Conservation (phyloP, 2,888 invertebrate species). For the Limnephilus marmoratus region DNA sequence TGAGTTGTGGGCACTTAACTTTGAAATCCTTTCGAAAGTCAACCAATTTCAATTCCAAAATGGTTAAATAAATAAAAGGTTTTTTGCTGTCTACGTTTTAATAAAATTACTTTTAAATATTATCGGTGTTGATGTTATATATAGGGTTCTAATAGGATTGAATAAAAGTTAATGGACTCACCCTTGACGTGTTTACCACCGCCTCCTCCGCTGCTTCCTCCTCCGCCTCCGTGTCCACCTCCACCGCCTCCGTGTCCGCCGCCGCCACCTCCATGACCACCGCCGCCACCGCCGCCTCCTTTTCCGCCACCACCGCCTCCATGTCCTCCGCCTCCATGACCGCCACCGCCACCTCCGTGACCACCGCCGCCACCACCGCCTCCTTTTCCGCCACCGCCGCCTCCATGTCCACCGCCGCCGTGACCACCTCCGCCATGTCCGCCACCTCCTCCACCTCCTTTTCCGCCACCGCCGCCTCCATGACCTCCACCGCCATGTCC, state of each 20-base stretch:
- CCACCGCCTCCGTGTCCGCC: conserved; percentile 49
- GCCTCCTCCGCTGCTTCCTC: conserved; percentile 45
- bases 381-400: conserved; percentile 55
- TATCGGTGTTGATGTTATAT: not conserved
- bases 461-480: conserved; percentile 38
- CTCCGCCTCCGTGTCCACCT: conserved; percentile 51
- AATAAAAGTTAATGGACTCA: not conserved
- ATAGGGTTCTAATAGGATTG: not conserved
- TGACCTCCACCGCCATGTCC: conserved; percentile 10
- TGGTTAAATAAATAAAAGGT: not conserved
- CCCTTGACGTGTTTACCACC: conserved; percentile 58
- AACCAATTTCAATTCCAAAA: not conserved
- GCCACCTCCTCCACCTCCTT: conserved; percentile 45
- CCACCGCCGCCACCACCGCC: conserved; percentile 56
- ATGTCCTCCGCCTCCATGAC: conserved; percentile 48
- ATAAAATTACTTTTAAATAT: not conserved
- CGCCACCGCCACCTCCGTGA: conserved; percentile 44
- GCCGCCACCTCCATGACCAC: conserved; percentile 45
- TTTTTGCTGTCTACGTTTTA: no score
- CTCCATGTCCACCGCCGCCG: conserved; percentile 56
- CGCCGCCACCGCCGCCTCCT: conserved; percentile 46
- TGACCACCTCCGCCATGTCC: conserved; percentile 23
- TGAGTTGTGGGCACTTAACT: not conserved
- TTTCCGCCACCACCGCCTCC: conserved; percentile 50
- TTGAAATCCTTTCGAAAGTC: not conserved